Evolutionary conservation across 2,113 vertebrate species (phyloP).

Genomic region (Camelus bactrianus): DNA sequence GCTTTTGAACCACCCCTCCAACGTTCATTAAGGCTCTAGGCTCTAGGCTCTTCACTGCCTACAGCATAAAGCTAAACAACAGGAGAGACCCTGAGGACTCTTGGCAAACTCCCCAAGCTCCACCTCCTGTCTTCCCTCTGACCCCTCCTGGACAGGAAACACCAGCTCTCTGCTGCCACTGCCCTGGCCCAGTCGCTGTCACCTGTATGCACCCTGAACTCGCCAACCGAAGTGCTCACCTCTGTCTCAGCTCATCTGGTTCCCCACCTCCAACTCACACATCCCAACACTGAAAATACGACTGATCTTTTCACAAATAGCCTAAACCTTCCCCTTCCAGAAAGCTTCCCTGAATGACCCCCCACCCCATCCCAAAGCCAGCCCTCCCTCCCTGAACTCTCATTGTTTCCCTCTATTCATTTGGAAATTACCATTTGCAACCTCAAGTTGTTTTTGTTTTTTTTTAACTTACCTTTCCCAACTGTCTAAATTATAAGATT

Average conservation of each 20-base stretch:
- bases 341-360: neutral
- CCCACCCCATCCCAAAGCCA: neutral
- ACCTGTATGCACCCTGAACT: neutral
- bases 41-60: neutral
- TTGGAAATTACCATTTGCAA: neutral
- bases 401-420: neutral
- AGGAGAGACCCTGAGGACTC: neutral
- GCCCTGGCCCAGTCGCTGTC: neutral
- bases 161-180: neutral
- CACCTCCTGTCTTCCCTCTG: neutral
- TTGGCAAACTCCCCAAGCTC: neutral
- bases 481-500: neutral
- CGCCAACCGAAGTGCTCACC: neutral
- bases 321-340: neutral
- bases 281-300: neutral
- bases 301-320: neutral
- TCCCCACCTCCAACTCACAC: neutral
- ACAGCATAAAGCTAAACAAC: neutral
- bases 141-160: neutral
- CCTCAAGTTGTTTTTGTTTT: neutral
- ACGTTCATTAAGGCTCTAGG: neutral
- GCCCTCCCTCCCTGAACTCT: neutral
- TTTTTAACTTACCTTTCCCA: slow-evolving; percentile 16
- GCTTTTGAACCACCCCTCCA: neutral
- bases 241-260: neutral